Evolutionary conservation across 2,888 invertebrate species (phyloP), one percentile per base, ranked within the genome.

Genomic region (Xylocampa areola): DNA sequence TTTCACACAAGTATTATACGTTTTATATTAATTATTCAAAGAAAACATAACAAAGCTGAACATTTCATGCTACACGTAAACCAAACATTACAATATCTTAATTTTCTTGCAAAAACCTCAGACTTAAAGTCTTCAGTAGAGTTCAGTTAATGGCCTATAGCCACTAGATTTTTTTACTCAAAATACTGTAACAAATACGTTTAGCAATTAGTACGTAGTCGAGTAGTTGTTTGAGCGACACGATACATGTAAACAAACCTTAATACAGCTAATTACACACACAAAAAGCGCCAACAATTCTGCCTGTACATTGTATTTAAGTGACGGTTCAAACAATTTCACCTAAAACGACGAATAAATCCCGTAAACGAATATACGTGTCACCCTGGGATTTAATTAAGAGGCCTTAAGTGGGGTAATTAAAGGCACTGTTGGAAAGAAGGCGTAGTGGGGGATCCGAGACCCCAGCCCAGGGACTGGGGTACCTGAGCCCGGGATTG

Each of bases 341-440:
- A 41, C 50, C 54, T 51, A 70, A 72, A 74, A 74, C 44, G 62
- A 33, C 58, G 69, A 76, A 78, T 77, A 76, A 81, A 80, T 71
- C 61, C 58, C 55, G 47, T 50, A 58, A 75, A 63, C 58, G 77
- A 71, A 76, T 74, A 73, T 74, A 76, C 74, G 72, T 78, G 79
- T 80, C 71, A 71, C 68, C 74, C 49, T 41, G 63, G 73, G 80
- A 75, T 82, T 80, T 87, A 84, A 88, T 88, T 86, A 87, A 87
- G 82, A 78, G 73, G 67, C 77, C 64, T 79, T 79, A 82, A 86
- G 80, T 82, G 81, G 72, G 65, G 68, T 83, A 85, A 88, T 85
- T 84, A 85, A 82, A 79, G 77, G 75, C 53, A 63, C 67, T 58
- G 73, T 58, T 73, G 70, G 76, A 58, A 75, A 71, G 55, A 70